A percentile compares a stretch with the other conserved stretches of the same genome.
Conservation (phyloP, 2,797 vertebrate genomes). For the Girardinus metallicus region DNA sequence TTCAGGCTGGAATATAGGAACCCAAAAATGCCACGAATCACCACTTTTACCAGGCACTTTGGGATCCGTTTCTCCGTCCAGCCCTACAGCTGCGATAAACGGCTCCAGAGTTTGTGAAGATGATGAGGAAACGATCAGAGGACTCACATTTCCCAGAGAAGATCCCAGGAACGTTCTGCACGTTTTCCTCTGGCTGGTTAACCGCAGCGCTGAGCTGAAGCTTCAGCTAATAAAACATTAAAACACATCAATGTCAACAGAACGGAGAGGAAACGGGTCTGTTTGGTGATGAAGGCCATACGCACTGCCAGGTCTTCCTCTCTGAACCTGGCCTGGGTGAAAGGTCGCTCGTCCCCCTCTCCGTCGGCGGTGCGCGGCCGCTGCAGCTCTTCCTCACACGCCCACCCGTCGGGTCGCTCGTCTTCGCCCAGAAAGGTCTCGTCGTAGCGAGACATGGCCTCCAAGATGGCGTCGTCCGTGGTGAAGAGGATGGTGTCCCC, state of each 20-base stretch:
- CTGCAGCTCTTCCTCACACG: conserved; percentile 84
- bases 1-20: background rate
- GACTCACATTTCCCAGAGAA: conserved; percentile 90
- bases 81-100: no score
- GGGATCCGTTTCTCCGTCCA: no score
- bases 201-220: conserved; percentile 62
- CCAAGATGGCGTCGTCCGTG: conserved; percentile 93
- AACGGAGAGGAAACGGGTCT: background rate
- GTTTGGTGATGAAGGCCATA: background rate
- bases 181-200: conserved; percentile 57
- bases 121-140: background rate
- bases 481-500: conserved; percentile 98
- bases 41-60: no score
- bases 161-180: conserved; percentile 82
- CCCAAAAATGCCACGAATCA: background rate
- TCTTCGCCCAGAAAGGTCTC: conserved; percentile 83
- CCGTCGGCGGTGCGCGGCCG: conserved; percentile 91
- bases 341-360: conserved; percentile 89
- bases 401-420: conserved; percentile 69
- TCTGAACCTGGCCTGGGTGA: conserved; percentile 88
- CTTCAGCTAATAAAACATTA: conserved; percentile 69
- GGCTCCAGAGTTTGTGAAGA: background rate
- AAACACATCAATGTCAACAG: background rate
- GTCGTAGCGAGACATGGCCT: conserved; percentile 91
- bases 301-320: conserved; percentile 76